phyloP scores from a whole-genome alignment of 2,113 vertebrate genomes.

The Panthera leo region DNA sequence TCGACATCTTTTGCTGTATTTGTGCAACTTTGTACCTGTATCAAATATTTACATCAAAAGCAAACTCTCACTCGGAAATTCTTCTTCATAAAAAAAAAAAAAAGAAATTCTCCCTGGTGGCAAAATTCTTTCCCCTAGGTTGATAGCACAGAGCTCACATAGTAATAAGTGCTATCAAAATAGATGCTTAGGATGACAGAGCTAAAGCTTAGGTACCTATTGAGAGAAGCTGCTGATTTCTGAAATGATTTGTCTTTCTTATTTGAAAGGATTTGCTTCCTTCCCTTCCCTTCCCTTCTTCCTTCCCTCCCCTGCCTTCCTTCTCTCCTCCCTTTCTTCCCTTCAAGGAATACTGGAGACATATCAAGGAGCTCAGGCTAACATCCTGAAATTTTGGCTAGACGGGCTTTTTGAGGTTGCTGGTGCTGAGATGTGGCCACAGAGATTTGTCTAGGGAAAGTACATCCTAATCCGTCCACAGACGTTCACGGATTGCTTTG shows the following conservation, averaged over 20 bases:
- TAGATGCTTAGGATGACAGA: not conserved
- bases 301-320: not conserved
- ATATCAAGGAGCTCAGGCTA: not conserved
- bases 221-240: conserved; percentile 22
- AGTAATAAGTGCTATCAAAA: not conserved
- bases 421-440: not conserved
- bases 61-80: conserved; percentile 28
- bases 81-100: not conserved
- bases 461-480: not conserved
- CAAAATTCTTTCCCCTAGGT: not conserved
- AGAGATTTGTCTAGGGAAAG: not conserved
- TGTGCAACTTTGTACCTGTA: not conserved
- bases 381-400: not conserved
- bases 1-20: not conserved
- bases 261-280: not conserved
- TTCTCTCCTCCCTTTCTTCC: not conserved
- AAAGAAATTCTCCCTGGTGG: not conserved
- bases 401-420: not conserved
- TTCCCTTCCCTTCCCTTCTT: not conserved
- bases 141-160: not conserved
- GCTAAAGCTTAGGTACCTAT: not conserved
- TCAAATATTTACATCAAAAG: conserved; percentile 12
- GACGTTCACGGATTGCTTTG: not conserved
- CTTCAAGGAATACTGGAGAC: not conserved
- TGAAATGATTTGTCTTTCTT: conserved; percentile 11